Percentiles rank a stretch among this genome's conserved stretches.
phyloP scores from a whole-genome alignment of 1,140 invertebrate species.

The Dreissena rostriformis region DNA sequence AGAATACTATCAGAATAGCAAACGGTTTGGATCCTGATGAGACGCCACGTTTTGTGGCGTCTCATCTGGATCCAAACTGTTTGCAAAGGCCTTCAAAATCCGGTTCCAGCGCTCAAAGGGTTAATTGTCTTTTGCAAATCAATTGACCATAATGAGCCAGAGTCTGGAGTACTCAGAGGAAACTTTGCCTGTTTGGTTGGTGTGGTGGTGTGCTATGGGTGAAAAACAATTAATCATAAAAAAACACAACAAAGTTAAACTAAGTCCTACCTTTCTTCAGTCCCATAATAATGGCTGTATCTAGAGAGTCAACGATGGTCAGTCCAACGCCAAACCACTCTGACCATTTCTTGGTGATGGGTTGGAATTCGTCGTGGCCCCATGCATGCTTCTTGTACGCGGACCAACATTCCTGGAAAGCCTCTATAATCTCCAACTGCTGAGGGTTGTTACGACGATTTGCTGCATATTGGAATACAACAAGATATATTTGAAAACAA shows the following conservation, averaged over 20 bases:
- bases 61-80: no score
- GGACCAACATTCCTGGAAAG: conserved; percentile 89
- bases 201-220: neutral
- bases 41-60: no score
- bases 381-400: conserved; percentile 98
- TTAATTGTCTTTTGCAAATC: no score
- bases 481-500: no score
- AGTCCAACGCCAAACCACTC: conserved; percentile 82
- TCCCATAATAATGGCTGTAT: conserved; percentile 99
- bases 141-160: no score
- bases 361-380: conserved; percentile 98
- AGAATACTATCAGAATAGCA: no score
- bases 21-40: no score
- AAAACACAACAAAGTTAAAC: neutral
- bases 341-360: conserved; percentile 85
- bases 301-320: conserved; percentile 97
- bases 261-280: conserved; percentile 86
- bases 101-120: no score
- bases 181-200: neutral
- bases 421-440: conserved; percentile 74
- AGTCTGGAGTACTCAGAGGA: no score
- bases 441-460: conserved; percentile 62
- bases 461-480: conserved; percentile 40
- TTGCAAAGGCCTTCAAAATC: no score
- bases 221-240: no score